Evolutionary conservation across 2,888 invertebrate species (phyloP), one percentile per base, ranked within the genome.

Genomic region (Machimus rusticus): DNA sequence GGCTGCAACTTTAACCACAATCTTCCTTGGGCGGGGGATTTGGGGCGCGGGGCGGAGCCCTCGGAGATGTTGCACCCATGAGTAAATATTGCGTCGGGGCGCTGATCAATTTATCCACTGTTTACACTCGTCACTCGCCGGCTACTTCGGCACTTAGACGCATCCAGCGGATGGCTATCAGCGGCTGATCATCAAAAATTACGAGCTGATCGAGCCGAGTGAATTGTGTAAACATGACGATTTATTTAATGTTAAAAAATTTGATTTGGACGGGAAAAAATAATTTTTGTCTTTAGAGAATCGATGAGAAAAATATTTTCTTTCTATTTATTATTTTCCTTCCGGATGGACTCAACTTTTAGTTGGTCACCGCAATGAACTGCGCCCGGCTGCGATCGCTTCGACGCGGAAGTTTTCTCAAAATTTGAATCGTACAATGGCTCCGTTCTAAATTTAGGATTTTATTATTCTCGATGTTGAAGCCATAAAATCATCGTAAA

Each of bases 51-150:
- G 34, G 6, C 6, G 34, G 34, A 34, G 2, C 39, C 39, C 12
- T 1, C 2, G 39, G 9, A 34, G 9, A n/a, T 19, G 2, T 16
- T n/a, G 8, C 19, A 12, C 39, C 39, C 39, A 19, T 39, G 12
- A 19, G 43, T n/a, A 39, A 43, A 78, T 78, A 78, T 78, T 78
- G 39, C 43, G 8, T 9, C 78, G 16, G 78, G 46, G 78, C 39
- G 78, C 19, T 78, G 78, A 78, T 78, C 43, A 78, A 78, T 78
- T 78, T 78, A 78, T 78, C 78, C 16, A 78, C n/a, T 78, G 78
- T 78, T 78, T 78, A 78, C 78, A 78, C 39, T 43, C 78, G n/a
- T 78, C 78, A 78, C 43, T 78, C 78, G 39, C 23, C 23, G 43
- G 78, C 78, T 78, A 78, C 78, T 78, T 78, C 19, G 74, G 2